Evolutionary conservation across 2,113 vertebrate species (phyloP), one percentile per base, ranked within the genome.

Genomic region (Podarcis raffonei): DNA sequence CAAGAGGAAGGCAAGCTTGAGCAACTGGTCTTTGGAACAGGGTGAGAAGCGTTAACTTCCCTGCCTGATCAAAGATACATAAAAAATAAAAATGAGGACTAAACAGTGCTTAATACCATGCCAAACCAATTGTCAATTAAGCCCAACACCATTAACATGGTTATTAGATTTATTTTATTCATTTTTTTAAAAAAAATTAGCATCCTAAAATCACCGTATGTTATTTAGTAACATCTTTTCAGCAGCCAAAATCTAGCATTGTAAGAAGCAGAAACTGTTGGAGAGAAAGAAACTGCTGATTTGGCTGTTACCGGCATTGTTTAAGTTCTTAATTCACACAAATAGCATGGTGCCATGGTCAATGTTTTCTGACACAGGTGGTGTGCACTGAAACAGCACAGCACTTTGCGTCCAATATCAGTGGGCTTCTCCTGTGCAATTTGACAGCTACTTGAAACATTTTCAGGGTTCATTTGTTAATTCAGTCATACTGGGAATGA

Each of bases 401-500:
- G 81, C 74, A 79, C 76, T 91, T 65, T 37, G 57, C 87, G 86
- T 92, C 32, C 81, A 81, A 91, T n/a, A 89, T 65, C 4, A 89
- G 20, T 72, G 93, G 93, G 71, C 79, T 91, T 92, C 89, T 90
- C 68, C 87, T 87, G 89, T 78, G 39, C 27, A 65, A 74, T 53
- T 90, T 95, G 90, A 91, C 95, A 95, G 91, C 93, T 92, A 90
- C 78, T 81, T 95, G 86, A 94, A 93, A 87, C 86, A 81, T 92
- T 93, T 94, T 94, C 90, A 92, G 3, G 81, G 90, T 91, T 95
- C 92, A 92, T 90, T 95, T 93, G 90, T 87, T 94, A 94, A 93
- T 84, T 68, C 22, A 89, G 88, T 89, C 89, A 88, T 89, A 86
- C 82, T 57, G 77, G 91, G 89, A 87, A 93, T 30, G 90, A 91